Percentiles rank a stretch among this genome's conserved stretches.
Conservation (phyloP, 2,888 invertebrate species). For the Aphodius sticticus region DNA sequence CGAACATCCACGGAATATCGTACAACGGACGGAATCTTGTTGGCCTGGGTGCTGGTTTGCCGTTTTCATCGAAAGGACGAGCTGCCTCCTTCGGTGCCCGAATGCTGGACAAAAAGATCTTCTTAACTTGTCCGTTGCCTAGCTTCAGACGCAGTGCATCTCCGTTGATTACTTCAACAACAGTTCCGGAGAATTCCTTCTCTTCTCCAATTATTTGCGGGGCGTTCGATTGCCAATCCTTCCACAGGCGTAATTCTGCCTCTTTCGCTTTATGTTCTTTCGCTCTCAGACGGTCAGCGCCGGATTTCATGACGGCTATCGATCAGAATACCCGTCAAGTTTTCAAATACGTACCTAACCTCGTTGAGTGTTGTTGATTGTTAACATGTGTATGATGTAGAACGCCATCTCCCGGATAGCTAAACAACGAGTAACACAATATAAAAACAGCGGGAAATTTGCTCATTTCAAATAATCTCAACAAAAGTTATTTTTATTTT, state of each 20-base stretch:
- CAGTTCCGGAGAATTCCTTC: constrained; percentile 82
- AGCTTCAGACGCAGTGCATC: constrained; percentile 91
- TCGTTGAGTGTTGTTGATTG: too few species aligned
- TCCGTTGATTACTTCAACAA: constrained; percentile 92
- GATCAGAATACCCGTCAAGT: constrained; percentile 67
- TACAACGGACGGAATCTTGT: constrained; percentile 90
- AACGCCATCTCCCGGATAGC: too few species aligned
- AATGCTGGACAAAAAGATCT: constrained; percentile 95
- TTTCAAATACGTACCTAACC: too few species aligned
- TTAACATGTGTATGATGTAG: too few species aligned
- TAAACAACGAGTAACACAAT: too few species aligned
- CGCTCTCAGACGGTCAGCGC: constrained; percentile 82
- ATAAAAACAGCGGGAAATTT: too few species aligned
- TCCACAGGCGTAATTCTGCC: constrained; percentile 87
- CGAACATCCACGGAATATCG: constrained; percentile 98
- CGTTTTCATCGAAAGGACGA: constrained; percentile 69
- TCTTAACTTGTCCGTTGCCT: constrained; percentile 79
- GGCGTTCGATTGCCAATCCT: constrained; percentile 82
- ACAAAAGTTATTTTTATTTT: too few species aligned
- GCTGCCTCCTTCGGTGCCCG: constrained; percentile 84
- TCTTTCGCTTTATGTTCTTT: constrained; percentile 92
- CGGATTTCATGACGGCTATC: constrained; percentile 80
- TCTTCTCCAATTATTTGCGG: constrained; percentile 79
- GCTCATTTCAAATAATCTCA: too few species aligned
- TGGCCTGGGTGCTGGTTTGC: constrained; percentile 71